Conservation (phyloP, 2,888 invertebrate species). For the Ptychoptera contaminata region DNA sequence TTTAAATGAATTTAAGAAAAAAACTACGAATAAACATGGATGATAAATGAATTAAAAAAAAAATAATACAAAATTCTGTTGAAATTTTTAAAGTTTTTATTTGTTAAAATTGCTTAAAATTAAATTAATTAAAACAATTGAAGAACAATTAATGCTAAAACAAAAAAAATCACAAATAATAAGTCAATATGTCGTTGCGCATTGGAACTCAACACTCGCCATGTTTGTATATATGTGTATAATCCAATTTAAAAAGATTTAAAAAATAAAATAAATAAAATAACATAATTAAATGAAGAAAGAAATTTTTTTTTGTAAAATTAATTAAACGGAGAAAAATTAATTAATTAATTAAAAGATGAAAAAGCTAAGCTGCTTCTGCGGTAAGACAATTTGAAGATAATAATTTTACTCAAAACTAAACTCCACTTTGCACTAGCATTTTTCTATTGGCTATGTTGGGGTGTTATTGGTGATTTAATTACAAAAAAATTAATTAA, state of each 20-base stretch:
- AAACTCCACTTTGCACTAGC: no score
- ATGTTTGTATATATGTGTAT: constrained; percentile 11
- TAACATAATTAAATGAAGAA: background rate
- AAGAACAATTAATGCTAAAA: no score
- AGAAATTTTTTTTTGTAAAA: background rate
- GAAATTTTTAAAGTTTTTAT: constrained; percentile 1
- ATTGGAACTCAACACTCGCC: constrained; percentile 12
- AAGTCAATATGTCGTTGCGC: constrained; percentile 7
- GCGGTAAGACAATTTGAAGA: no score
- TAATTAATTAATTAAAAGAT: background rate
- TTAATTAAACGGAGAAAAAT: background rate
- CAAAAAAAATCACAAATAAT: background rate
- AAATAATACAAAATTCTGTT: background rate
- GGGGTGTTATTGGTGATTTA: no score
- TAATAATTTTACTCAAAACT: no score
- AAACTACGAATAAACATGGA: background rate
- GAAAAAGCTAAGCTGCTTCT: no score
- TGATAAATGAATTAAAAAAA: background rate
- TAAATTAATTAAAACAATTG: no score
- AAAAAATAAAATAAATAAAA: constrained; percentile 2
- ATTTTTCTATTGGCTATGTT: no score
- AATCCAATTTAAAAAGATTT: constrained; percentile 3
- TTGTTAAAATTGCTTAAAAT: background rate
- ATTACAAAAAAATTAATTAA: no score
- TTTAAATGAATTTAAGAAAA: background rate